phyloP scores from a whole-genome alignment of 53 echinoderm and acorn worm genomes.

The Echinarachnius parma region DNA sequence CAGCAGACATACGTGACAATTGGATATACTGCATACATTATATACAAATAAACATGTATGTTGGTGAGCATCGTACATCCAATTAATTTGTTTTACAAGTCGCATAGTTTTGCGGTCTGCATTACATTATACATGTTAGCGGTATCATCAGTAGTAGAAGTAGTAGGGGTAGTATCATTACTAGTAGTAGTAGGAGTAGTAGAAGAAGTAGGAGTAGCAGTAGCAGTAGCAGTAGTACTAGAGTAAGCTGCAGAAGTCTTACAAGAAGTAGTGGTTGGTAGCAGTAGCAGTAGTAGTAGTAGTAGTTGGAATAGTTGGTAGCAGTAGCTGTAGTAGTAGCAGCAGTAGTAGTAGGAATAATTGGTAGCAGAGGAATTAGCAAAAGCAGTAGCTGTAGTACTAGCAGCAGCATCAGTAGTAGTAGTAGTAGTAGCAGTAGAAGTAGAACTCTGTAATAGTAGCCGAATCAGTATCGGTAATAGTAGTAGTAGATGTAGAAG shows the following conservation, averaged over 20 bases:
- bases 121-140: too few species aligned
- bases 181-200: background rate
- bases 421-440: conserved; percentile 3
- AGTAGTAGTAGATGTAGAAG: background rate
- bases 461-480: background rate
- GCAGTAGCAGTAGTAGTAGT: background rate
- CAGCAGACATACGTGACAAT: too few species aligned
- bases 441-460: background rate
- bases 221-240: background rate
- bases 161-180: background rate
- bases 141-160: background rate
- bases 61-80: too few species aligned
- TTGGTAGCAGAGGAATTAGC: background rate
- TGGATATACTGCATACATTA: too few species aligned
- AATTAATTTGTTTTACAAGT: too few species aligned
- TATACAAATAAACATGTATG: too few species aligned
- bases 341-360: background rate
- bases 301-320: background rate
- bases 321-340: background rate
- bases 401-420: background rate
- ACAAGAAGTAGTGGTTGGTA: background rate
- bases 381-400: background rate
- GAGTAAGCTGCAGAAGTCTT: background rate
- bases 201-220: background rate
- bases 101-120: too few species aligned